Evolutionary conservation across 2,888 invertebrate species (phyloP), one percentile per base, ranked within the genome.

Genomic region (Arge pagana): DNA sequence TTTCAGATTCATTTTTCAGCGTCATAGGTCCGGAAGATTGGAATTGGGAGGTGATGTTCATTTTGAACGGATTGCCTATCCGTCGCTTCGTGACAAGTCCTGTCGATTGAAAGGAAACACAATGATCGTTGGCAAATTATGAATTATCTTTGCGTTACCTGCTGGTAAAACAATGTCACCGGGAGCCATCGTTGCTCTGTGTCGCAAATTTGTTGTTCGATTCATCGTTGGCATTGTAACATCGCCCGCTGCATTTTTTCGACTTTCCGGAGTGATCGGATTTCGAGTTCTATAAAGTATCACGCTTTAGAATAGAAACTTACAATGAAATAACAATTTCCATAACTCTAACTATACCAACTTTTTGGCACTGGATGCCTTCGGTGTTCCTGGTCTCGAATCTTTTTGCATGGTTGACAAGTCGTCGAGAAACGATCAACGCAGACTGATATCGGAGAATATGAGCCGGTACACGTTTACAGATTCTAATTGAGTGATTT

Each of bases 121-220:
- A 19, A 3, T 11, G 5, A 30, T 15, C 23, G 6, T 13, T 10
- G 18, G 15, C 15, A 1, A 28, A 18, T 8, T 5, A n/a, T n/a
- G n/a, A n/a, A n/a, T 28, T 3, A 1, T 10, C 10, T 15, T n/a
- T 23, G 8, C 11, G n/a, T 35, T 8, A 45, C 45, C 45, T n/a
- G 45, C 4, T 7, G 55, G 37, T 4, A 30, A 28, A n/a, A 42
- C 6, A 36, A 57, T 52, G 4, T 66, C 61, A 6, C 16, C 16
- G 2, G 59, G 48, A 13, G 52, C 48, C 58, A 61, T 59, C 0
- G 63, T 60, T 8, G 54, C 4, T 51, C 62, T 63, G 11, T 36
- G 53, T 4, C 54, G 37, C 26, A 43, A 49, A 5, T 11, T 52
- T n/a, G 26, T 37, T 7, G 41, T 7, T 6, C 24, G 42, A 49